Evolutionary conservation across 2,797 vertebrate species (phyloP), one percentile per base, ranked within the genome.

Genomic region (Uromys caudimaculatus): DNA sequence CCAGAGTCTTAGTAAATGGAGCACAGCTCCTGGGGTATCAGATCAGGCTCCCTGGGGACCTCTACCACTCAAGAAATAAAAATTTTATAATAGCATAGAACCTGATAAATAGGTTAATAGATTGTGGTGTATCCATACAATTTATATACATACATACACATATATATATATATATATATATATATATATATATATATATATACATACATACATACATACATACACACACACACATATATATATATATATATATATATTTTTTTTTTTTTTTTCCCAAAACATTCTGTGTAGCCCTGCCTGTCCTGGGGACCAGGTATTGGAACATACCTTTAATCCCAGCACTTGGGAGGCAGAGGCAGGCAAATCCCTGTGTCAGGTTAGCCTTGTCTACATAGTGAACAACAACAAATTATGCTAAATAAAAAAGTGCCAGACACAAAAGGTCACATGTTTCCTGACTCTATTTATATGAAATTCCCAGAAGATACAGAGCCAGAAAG

Each of bases 351-450:
- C 67, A 56, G 67, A 73, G 67, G 50, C 85, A 73, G 52, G 85
- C n/a, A 73, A 41, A 88, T 88, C n/a, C 9, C 67, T 56, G 9
- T 56, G 9, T 14, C 67, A 73, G n/a, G 16, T n/a, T 52, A 87
- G 14, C 24, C 85, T 29, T 11, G 13, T 41, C 17, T 73, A 71
- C n/a, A 56, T 19, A 29, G n/a, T 88, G n/a, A 86, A 69, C 32
- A 69, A 69, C n/a, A 58, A 52, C 21, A 86, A 56, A 88, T 41
- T 19, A 56, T 88, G 38, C 35, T 54, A 52, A 95, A 56, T 29
- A 24, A 91, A 62, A 91, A 95, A 67, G 12, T 50, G 41, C 21
- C 71, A 84, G 41, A 84, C 81, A 84, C 62, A 79, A 82, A 96
- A 75, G 81, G 54, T 64, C 54, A 24, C 3, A 4, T 38, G 23